A percentile compares a stretch with the other conserved stretches of the same genome.
phyloP scores from a whole-genome alignment of 2,113 vertebrate genomes.

The Gavia stellata region DNA sequence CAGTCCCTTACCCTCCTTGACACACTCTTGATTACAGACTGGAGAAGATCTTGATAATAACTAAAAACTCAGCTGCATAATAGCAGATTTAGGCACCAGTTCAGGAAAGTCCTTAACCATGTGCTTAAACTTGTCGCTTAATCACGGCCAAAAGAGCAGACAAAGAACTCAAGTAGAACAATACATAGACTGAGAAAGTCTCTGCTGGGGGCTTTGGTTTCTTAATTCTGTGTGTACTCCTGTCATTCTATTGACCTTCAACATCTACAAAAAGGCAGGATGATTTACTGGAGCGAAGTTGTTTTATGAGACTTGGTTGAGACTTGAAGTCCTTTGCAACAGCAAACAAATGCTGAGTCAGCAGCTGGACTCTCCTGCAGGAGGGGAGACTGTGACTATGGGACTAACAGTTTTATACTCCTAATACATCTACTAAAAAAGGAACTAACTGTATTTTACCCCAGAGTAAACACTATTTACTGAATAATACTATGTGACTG shows the following conservation, averaged over 20 bases:
- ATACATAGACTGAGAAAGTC: neutral
- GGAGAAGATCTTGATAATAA: neutral
- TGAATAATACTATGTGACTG: neutral
- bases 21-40: neutral
- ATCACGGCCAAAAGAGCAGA: neutral
- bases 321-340: neutral
- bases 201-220: constrained; percentile 14
- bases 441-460: neutral
- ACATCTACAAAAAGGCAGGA: neutral
- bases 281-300: neutral
- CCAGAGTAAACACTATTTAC: neutral
- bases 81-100: neutral
- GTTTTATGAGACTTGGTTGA: neutral
- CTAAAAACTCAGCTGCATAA: neutral
- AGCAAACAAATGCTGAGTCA: neutral
- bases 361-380: neutral
- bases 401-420: neutral
- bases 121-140: neutral
- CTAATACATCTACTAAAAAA: neutral
- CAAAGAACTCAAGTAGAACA: neutral
- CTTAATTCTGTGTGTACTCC: neutral
- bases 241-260: neutral
- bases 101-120: neutral
- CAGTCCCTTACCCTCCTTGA: neutral
- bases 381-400: neutral